phyloP scores from a whole-genome alignment of 2,113 vertebrate genomes.

The Megalops atlanticus region DNA sequence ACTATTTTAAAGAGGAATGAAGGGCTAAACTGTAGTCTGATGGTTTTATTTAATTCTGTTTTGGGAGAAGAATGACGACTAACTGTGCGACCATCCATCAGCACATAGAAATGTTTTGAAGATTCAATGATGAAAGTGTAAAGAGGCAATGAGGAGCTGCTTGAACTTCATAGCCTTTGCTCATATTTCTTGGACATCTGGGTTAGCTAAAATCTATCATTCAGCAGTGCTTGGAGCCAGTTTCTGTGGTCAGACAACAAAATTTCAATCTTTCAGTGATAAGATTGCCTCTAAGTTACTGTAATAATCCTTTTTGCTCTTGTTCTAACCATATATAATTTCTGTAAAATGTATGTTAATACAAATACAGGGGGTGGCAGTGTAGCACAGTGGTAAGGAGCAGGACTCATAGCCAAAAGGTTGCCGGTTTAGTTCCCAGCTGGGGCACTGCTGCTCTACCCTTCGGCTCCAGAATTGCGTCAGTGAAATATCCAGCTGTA shows the following conservation, averaged over 20 bases:
- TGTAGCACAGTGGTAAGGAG: no score
- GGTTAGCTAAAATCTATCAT: neutral
- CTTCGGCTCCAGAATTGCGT: no score
- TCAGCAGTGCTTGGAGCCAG: neutral
- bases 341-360: neutral
- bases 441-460: no score
- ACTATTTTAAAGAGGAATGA: no score
- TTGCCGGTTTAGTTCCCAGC: neutral
- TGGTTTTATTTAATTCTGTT: neutral
- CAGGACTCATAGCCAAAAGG: neutral
- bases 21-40: neutral
- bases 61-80: no score
- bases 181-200: neutral
- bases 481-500: no score
- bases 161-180: neutral
- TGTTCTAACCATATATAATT: neutral
- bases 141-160: neutral
- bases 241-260: no score
- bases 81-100: no score
- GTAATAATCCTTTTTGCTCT: neutral
- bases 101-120: neutral
- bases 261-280: neutral
- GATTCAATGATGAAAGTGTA: neutral
- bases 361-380: no score
- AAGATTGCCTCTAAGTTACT: neutral